phyloP scores from a whole-genome alignment of 2,888 invertebrate species.

The Ectemnius continuus region DNA sequence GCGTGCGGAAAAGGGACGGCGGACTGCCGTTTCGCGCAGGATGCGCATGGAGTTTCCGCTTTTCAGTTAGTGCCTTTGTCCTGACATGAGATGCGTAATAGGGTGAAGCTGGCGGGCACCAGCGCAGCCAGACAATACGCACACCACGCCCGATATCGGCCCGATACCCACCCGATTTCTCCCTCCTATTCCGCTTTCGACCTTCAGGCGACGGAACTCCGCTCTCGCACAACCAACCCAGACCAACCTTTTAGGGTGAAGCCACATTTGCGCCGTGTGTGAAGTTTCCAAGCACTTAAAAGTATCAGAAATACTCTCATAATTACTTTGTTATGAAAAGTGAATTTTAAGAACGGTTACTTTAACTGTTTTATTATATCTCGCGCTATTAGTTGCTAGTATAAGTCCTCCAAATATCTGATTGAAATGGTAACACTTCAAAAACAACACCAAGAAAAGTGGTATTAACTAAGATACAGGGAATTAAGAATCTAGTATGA shows the following conservation, averaged over 20 bases:
- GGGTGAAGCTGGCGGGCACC: slow-evolving; percentile 46
- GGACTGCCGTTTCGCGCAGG: slow-evolving; percentile 25
- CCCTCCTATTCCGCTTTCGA: slow-evolving; percentile 36
- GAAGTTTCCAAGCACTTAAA: too few relatives aligned
- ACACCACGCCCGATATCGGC: slow-evolving; percentile 55
- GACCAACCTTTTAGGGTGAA: neutral
- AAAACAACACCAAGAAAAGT: too few relatives aligned
- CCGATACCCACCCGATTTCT: slow-evolving; percentile 48
- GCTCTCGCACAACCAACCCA: neutral
- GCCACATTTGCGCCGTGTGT: neutral
- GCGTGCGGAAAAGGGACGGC: slow-evolving; percentile 34
- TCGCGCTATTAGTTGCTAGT: too few relatives aligned
- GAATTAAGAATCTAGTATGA: too few relatives aligned
- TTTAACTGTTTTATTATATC: too few relatives aligned
- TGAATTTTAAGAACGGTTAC: too few relatives aligned
- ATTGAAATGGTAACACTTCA: too few relatives aligned
- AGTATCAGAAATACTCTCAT: too few relatives aligned
- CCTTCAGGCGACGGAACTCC: slow-evolving; percentile 40
- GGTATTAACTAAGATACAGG: too few relatives aligned
- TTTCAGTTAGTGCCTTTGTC: slow-evolving; percentile 54
- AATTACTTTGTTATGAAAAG: too few relatives aligned
- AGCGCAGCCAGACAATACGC: slow-evolving; percentile 51
- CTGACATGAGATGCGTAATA: slow-evolving; percentile 58
- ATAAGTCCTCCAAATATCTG: too few relatives aligned
- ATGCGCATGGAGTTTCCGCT: slow-evolving; percentile 48